phyloP scores from a whole-genome alignment of 2,888 invertebrate species.

The Timandra comae region DNA sequence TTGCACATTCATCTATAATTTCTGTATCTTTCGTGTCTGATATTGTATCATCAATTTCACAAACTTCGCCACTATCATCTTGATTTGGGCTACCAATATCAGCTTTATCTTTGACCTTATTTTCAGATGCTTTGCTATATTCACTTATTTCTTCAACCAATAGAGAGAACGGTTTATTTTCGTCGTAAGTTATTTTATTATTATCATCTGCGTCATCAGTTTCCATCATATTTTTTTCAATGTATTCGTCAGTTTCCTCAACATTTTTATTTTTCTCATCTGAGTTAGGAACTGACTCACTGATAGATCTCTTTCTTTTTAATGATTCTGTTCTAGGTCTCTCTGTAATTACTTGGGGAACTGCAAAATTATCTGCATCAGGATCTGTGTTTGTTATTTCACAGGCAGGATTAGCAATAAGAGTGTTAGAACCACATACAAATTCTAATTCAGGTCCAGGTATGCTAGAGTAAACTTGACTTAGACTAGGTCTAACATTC shows the following conservation, averaged over 20 bases:
- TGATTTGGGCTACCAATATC: too few relatives aligned
- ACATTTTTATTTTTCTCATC: too few relatives aligned
- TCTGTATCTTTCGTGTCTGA: too few relatives aligned
- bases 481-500: constrained; percentile 64
- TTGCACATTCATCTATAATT: neutral
- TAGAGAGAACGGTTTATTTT: constrained; percentile 34
- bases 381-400: constrained; percentile 12
- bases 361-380: neutral
- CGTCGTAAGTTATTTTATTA: constrained; percentile 22
- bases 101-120: constrained; percentile 15
- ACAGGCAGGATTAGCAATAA: constrained; percentile 18
- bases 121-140: constrained; percentile 31
- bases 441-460: constrained; percentile 70
- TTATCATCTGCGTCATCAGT: constrained; percentile 5
- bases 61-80: too few relatives aligned
- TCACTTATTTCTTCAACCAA: constrained; percentile 33
- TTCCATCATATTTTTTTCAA: constrained; percentile 6
- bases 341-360: too few relatives aligned
- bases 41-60: constrained; percentile 5
- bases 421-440: constrained; percentile 48
- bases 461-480: constrained; percentile 67
- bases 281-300: neutral
- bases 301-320: too few relatives aligned
- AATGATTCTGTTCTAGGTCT: too few relatives aligned
- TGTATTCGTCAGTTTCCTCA: neutral